Conservation (phyloP, 2,797 vertebrate species). For the Monodelphis domestica region DNA sequence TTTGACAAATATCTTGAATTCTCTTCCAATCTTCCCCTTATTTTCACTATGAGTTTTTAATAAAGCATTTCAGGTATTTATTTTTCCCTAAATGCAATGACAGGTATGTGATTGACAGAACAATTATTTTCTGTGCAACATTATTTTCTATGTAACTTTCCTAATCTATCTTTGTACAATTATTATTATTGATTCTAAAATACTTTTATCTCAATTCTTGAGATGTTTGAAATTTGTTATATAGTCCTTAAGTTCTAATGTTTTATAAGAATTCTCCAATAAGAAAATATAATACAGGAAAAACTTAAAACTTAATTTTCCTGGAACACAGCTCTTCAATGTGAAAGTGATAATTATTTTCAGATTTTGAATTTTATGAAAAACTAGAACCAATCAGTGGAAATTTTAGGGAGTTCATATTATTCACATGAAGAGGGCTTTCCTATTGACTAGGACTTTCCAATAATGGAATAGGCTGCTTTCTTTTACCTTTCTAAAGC, state of each 20-base stretch:
- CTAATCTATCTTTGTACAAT: not conserved
- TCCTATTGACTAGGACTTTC: too few relatives aligned
- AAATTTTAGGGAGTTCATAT: too few relatives aligned
- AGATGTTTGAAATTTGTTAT: conserved; percentile 13
- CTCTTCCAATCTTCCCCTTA: not conserved
- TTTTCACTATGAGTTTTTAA: not conserved
- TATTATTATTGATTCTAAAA: conserved; percentile 28
- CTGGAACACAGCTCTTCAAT: too few relatives aligned
- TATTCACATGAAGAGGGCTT: too few relatives aligned
- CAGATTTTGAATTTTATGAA: too few relatives aligned
- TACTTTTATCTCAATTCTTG: conserved; percentile 3
- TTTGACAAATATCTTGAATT: conserved; percentile 1
- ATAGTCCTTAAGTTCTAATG: not conserved
- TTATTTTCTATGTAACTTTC: conserved; percentile 49
- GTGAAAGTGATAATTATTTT: too few relatives aligned
- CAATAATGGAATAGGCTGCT: too few relatives aligned
- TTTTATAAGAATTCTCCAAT: too few relatives aligned
- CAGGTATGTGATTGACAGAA: conserved; percentile 31
- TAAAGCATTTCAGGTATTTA: not conserved
- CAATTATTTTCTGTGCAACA: conserved; percentile 9
- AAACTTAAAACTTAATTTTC: not conserved
- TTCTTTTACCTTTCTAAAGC: too few relatives aligned
- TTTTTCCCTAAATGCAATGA: not conserved
- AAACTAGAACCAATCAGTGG: too few relatives aligned
- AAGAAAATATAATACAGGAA: not conserved